Conservation (phyloP, 2,888 invertebrate genomes). For the Isoperla grammatica region DNA sequence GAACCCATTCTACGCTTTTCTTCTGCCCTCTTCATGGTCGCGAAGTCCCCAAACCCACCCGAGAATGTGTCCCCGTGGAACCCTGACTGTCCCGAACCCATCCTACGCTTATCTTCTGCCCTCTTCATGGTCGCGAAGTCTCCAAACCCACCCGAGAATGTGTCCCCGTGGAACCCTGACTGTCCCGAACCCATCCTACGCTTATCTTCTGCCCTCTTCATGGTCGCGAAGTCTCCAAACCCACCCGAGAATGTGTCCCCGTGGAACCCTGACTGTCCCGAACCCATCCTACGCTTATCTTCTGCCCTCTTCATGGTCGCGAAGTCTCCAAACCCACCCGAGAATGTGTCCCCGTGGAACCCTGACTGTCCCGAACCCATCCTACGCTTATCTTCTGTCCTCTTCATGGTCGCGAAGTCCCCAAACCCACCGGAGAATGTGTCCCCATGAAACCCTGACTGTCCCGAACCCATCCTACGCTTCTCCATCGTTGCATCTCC, state of each 20-base stretch:
- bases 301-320: too few relatives aligned
- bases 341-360: slow-evolving; percentile 38
- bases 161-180: slow-evolving; percentile 40
- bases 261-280: too few relatives aligned
- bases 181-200: too few relatives aligned
- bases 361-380: slow-evolving; percentile 32
- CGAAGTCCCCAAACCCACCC: slow-evolving; percentile 39
- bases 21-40: slow-evolving; percentile 38
- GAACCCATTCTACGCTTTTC: slow-evolving; percentile 36
- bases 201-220: too few relatives aligned
- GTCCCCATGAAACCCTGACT: slow-evolving; percentile 38
- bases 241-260: too few relatives aligned
- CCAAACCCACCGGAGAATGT: slow-evolving; percentile 37
- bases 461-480: slow-evolving; percentile 35
- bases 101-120: slow-evolving; percentile 35
- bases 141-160: slow-evolving; percentile 39
- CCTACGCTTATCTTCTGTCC: slow-evolving; percentile 16
- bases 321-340: slow-evolving; percentile 39
- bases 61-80: slow-evolving; percentile 40
- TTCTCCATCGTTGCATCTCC: too few relatives aligned
- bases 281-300: slow-evolving; percentile 31
- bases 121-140: slow-evolving; percentile 39
- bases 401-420: slow-evolving; percentile 35
- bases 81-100: slow-evolving; percentile 37
- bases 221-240: too few relatives aligned